These are phyloP conservation scores for Panulirus ornatus DNA, from an alignment of 1,140 invertebrate genomes.

Conservation along the genomic window DNA sequence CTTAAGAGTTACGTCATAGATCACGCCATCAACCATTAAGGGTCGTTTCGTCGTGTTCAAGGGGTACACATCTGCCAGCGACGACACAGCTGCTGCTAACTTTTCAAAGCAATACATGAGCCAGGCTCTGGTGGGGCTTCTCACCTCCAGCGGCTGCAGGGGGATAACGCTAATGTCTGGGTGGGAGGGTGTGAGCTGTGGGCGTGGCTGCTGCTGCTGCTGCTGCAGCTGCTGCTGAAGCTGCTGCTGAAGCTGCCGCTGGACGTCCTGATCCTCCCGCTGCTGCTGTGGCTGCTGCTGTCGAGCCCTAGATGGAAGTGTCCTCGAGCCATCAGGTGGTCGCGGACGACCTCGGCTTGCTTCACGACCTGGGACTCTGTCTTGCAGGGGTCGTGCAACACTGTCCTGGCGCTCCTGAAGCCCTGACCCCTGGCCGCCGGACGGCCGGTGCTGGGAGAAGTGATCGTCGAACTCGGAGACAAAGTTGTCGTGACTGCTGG, in stretches of 20 bases:
- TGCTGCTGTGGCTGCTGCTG: neutral
- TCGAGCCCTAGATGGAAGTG: too few relatives aligned
- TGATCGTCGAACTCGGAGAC: too few relatives aligned
- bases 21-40: neutral
- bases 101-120: neutral
- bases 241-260: neutral
- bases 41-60: too few relatives aligned
- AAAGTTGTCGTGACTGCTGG: too few relatives aligned
- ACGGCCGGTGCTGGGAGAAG: too few relatives aligned
- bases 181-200: neutral
- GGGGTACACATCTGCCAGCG: too few relatives aligned
- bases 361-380: too few relatives aligned
- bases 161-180: neutral
- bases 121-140: neutral
- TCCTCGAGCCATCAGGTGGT: too few relatives aligned
- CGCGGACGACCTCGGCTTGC: too few relatives aligned
- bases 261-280: neutral
- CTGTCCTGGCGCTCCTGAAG: too few relatives aligned
- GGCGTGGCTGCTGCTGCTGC: neutral
- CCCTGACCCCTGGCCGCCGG: too few relatives aligned
- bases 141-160: neutral
- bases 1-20: neutral
- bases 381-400: too few relatives aligned
- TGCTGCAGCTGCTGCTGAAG: neutral
- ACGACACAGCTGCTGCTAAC: neutral